phyloP scores from a whole-genome alignment of 2,888 invertebrate species.

The Dendrolimus houi region DNA sequence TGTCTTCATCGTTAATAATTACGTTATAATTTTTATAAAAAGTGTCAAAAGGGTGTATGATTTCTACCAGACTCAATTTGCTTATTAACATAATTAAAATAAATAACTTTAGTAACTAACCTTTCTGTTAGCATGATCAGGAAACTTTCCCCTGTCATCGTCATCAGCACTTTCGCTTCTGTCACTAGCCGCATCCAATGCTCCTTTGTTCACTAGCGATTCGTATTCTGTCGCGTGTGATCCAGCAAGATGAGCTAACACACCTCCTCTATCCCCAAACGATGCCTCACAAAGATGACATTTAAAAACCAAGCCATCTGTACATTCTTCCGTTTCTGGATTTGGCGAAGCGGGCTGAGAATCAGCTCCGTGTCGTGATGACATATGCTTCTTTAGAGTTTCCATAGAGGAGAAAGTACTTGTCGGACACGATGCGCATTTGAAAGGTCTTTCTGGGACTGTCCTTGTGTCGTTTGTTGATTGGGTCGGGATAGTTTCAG shows the following conservation, averaged over 20 bases:
- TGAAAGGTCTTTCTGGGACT: conserved; percentile 86
- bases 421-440: conserved; percentile 87
- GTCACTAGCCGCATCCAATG: conserved; percentile 75
- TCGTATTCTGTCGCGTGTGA: conserved; percentile 87
- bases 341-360: conserved; percentile 57
- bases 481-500: conserved; percentile 42
- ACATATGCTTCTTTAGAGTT: conserved; percentile 86
- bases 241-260: conserved; percentile 87
- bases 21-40: too few relatives aligned
- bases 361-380: conserved; percentile 80
- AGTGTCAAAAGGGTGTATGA: too few relatives aligned
- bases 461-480: conserved; percentile 69
- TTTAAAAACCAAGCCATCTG: conserved; percentile 86
- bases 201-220: conserved; percentile 88
- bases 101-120: conserved; percentile 47
- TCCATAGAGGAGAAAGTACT: conserved; percentile 89
- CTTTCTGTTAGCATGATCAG: conserved; percentile 91
- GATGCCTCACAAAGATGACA: conserved; percentile 95
- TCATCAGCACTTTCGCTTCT: conserved; percentile 81
- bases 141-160: conserved; percentile 86
- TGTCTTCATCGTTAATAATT: too few relatives aligned
- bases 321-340: conserved; percentile 43
- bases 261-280: conserved; percentile 86
- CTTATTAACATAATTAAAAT: too few relatives aligned
- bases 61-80: too few relatives aligned